Conservation (phyloP, 53 echinoderm and acorn worm genomes). For the Patiria pectinifera region DNA sequence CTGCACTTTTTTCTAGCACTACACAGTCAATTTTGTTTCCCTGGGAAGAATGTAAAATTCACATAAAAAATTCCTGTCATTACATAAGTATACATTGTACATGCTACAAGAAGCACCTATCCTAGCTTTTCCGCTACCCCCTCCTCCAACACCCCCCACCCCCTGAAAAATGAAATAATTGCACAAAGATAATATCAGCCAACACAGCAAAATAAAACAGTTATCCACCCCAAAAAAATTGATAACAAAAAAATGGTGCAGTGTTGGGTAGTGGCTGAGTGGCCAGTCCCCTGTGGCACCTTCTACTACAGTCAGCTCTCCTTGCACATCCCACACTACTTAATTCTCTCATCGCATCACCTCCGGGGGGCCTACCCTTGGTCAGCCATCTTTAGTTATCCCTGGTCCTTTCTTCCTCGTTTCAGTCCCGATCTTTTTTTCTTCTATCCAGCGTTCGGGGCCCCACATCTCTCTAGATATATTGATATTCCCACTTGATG, state of each 20-base stretch:
- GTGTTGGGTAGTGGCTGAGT: not conserved
- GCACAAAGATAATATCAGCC: not conserved
- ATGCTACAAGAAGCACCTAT: no score
- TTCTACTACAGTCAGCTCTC: slow-evolving; percentile 24
- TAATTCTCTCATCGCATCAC: slow-evolving; percentile 12
- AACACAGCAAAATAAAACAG: not conserved
- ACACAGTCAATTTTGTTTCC: no score
- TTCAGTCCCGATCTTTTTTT: not conserved
- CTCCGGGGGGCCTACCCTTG: not conserved
- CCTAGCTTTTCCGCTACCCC: no score
- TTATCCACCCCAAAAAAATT: not conserved
- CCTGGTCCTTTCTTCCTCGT: not conserved
- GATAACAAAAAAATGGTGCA: not conserved
- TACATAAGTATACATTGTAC: no score
- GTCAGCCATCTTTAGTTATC: not conserved
- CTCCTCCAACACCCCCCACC: no score
- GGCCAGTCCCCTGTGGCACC: slow-evolving; percentile 11
- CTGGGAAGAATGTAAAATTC: no score
- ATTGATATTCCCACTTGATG: slow-evolving; percentile 48
- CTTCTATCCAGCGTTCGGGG: not conserved
- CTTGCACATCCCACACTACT: slow-evolving; percentile 47
- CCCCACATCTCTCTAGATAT: slow-evolving; percentile 26
- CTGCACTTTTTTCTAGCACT: no score
- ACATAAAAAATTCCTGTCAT: no score
- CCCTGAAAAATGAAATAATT: no score